A percentile compares a stretch with the other conserved stretches of the same genome.
Evolutionary conservation across 2,888 invertebrate species (phyloP).

Genomic region (Cremastinae sp.): DNA sequence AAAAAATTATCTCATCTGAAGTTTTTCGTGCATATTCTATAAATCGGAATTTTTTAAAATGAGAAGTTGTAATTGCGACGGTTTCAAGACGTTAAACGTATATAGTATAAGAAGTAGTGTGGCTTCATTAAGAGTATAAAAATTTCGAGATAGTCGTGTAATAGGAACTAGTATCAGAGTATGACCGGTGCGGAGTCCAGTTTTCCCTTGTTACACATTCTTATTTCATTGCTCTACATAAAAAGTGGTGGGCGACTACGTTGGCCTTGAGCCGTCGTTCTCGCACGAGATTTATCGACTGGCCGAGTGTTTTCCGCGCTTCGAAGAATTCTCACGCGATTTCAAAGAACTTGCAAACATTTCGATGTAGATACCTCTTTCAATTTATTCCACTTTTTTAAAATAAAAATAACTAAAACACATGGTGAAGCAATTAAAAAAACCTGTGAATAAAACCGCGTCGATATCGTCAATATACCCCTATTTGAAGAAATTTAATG

Average conservation of each 20-base stretch:
- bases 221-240: constrained; percentile 41
- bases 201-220: constrained; percentile 53
- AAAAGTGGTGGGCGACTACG: background rate
- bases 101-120: background rate
- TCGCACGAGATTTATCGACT: constrained; percentile 29
- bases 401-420: too few species aligned
- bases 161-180: constrained; percentile 49
- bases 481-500: too few species aligned
- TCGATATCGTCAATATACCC: too few species aligned
- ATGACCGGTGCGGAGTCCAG: constrained; percentile 45
- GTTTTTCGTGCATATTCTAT: too few species aligned
- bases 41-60: too few species aligned
- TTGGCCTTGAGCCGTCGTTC: constrained; percentile 45
- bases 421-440: too few species aligned
- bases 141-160: constrained; percentile 21
- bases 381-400: too few species aligned
- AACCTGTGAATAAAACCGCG: too few species aligned
- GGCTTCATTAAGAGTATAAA: background rate
- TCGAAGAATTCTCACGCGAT: constrained; percentile 48
- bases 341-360: too few species aligned
- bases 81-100: background rate
- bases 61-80: too few species aligned
- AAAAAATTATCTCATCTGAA: too few species aligned
- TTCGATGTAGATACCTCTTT: too few species aligned
- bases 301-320: constrained; percentile 47